phyloP scores from a whole-genome alignment of 2,113 vertebrate species.

The Xiphorhynchus elegans region DNA sequence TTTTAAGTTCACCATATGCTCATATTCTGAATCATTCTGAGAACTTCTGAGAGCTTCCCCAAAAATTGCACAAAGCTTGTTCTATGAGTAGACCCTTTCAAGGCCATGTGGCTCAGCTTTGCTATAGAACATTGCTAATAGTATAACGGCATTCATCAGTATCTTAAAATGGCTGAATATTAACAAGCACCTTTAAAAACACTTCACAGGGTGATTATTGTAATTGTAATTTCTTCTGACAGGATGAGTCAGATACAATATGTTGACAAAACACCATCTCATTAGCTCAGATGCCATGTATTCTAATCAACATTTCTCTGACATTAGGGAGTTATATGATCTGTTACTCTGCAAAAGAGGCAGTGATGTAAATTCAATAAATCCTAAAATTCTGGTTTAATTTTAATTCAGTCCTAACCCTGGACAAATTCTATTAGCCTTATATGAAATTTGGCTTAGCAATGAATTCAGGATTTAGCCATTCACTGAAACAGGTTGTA shows the following conservation, averaged over 20 bases:
- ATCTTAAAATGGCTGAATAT: background rate
- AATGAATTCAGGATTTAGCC: background rate
- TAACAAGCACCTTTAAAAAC: constrained; percentile 33
- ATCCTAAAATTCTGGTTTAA: background rate
- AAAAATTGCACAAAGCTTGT: background rate
- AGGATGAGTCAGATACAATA: background rate
- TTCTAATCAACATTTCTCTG: background rate
- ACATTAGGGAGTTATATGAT: background rate
- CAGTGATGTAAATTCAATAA: background rate
- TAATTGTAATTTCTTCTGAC: background rate
- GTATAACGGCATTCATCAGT: background rate
- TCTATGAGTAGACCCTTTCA: background rate
- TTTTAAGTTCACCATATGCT: background rate
- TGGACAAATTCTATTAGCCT: background rate
- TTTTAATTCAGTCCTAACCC: background rate
- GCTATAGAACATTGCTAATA: background rate
- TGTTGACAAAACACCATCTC: background rate
- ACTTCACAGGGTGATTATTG: background rate
- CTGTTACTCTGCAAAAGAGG: background rate
- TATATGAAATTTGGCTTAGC: background rate
- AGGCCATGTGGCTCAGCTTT: constrained; percentile 16
- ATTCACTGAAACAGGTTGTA: background rate
- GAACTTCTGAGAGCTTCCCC: background rate
- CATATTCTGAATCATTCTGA: background rate
- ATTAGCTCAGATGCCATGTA: background rate